Percentiles rank a stretch among this genome's conserved stretches.
phyloP scores from a whole-genome alignment of 2,797 vertebrate genomes.

The Pangasius djambal region DNA sequence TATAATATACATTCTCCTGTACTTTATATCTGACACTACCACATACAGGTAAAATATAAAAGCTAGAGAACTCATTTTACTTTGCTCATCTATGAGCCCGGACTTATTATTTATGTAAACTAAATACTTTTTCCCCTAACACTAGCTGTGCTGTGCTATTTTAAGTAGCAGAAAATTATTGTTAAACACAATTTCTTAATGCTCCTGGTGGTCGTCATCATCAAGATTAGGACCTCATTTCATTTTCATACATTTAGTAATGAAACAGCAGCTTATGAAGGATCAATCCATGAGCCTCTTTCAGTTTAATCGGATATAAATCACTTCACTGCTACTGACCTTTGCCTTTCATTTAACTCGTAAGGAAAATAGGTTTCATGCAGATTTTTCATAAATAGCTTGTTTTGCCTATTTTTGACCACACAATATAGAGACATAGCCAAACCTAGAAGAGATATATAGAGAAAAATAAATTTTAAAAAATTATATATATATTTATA shows the following conservation, averaged over 20 bases:
- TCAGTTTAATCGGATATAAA: conserved; percentile 66
- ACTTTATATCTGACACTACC: neutral
- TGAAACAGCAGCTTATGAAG: conserved; percentile 64
- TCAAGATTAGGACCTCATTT: conserved; percentile 53
- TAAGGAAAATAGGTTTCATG: conserved; percentile 62
- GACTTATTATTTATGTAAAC: neutral
- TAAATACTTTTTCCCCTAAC: too few species aligned
- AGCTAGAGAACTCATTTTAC: neutral
- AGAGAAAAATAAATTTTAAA: neutral
- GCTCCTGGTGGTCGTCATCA: conserved; percentile 51
- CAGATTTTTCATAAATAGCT: conserved; percentile 61
- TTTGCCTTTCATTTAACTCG: conserved; percentile 65
- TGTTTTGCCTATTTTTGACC: conserved; percentile 1
- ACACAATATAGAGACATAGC: neutral
- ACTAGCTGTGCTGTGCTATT: neutral
- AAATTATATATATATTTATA: neutral
- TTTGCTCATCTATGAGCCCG: neutral
- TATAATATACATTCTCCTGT: neutral
- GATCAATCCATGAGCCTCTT: conserved; percentile 59
- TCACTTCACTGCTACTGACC: conserved; percentile 67
- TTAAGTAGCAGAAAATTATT: neutral
- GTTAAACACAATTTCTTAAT: conserved; percentile 20
- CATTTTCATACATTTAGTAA: conserved; percentile 65
- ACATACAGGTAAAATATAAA: neutral
- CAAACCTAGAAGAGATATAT: conserved; percentile 51